These are phyloP conservation scores for Xiphorhynchus erythropygius DNA, from an alignment of 2,797 vertebrate species.

Conservation along the genomic window DNA sequence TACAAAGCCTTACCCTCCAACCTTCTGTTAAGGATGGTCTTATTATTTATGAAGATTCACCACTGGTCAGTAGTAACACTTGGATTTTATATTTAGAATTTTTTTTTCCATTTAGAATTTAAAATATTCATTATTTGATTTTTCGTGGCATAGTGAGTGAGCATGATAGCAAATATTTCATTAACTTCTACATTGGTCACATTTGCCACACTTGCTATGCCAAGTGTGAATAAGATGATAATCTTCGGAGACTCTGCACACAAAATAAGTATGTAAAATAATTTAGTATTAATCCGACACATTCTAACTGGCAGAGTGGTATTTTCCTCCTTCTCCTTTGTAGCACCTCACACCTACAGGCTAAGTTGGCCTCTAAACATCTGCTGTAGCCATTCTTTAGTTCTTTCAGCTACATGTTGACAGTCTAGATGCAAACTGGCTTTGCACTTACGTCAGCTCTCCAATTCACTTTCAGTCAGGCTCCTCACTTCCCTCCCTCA, in stretches of 20 bases:
- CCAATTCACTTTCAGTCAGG: neutral
- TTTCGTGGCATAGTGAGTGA: neutral
- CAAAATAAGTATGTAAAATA: neutral
- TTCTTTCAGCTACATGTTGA: neutral
- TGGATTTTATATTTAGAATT: neutral
- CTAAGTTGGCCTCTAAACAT: neutral
- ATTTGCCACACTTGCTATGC: neutral
- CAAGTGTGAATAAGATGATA: neutral
- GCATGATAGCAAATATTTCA: neutral
- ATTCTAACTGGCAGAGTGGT: neutral
- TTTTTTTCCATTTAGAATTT: neutral
- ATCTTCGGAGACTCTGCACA: neutral
- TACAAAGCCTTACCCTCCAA: conserved; percentile 94
- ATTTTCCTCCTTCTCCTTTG: neutral
- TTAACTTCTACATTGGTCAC: neutral
- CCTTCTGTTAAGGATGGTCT: conserved; percentile 93
- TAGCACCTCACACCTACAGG: neutral
- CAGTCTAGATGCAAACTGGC: neutral
- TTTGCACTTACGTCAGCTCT: neutral
- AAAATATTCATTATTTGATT: neutral
- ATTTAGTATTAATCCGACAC: neutral
- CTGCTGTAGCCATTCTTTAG: neutral
- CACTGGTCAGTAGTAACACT: conserved; percentile 86
- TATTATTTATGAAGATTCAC: conserved; percentile 95
- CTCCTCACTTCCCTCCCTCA: neutral